Base-by-base conservation (phyloP, 2,797 vertebrate species). In the Chaenodraco wilsoni region DNA sequence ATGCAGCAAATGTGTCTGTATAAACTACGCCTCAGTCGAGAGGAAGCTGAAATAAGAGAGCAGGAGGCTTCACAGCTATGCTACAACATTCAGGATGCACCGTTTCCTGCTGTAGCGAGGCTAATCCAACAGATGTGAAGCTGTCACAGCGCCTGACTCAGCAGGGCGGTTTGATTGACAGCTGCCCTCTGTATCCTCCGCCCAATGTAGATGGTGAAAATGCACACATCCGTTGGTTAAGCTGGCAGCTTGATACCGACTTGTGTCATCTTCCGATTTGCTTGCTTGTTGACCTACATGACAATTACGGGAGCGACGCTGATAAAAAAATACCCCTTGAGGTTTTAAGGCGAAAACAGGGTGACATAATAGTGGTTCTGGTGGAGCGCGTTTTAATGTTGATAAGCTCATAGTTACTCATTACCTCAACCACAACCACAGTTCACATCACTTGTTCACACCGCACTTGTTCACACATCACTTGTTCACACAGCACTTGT, bases 61-160 rank as follows among this genome's bases (percentile, higher is more conserved):
- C 52, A 44, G 63, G 65, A 75, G 46, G 55, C 56, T 66, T 40
- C 16, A 12, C 15, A n/a, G 65, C 69, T 71, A 23, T 76, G 75
- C 54, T 74, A 68, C 57, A 76, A 69, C 76, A 58, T 49, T 19
- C 60, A 73, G 72, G 60, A 85, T 41, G 43, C 54, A 69, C 61
- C 10, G 67, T 69, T 84, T 92, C 73, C 85, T 85, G 74, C 62
- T 76, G 37, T 50, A n/a, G 60, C 44, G 44, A 77, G 48, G 65
- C 37, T 80, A 74, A 78, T 83, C 85, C 5, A 46, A 83, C 81
- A 70, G 72, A 67, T 45, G 50, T 31, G 23, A 85, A 79, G 78
- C 84, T 78, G 91, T 90, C 91, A 91, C 60, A 81, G 77, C 5
- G 37, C 78, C 89, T 93, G 93, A 94, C 86, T 93, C 90, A 92